Evolutionary conservation across 2,888 invertebrate species (phyloP), one percentile per base, ranked within the genome.

Genomic region (Ernsta delagoae): DNA sequence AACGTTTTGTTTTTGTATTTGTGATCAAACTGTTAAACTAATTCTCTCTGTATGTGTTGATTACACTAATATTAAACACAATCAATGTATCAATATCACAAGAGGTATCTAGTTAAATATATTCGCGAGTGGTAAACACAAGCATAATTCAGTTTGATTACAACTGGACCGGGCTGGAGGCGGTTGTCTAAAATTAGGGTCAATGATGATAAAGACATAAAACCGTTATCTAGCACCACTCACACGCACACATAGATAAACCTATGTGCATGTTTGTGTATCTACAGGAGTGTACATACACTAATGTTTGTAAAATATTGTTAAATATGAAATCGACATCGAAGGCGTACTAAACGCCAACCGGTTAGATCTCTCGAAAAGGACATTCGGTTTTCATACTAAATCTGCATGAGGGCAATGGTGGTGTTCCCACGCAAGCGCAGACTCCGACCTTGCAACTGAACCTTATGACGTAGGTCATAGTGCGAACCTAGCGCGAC

Each of bases 121-220:
- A 41, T 41, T 53, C 16, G 36, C 34, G 12, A 48, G 12, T 45
- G 12, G 57, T 69, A 69, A 63, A 69, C 57, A 68, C 41, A 16
- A 63, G 11, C 50, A 43, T 69, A 69, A 50, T 57, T 68, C 61
- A 62, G 39, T 68, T 48, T 56, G 57, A 62, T 62, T 50, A 53
- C 50, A 39, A 59, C 31, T 48, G 48, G 68, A 59, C 60, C 63
- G 68, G 56, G 60, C 70, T 61, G 9, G 69, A 59, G 70, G 70
- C 65, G 63, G 61, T 61, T 69, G 65, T 62, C 70, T 62, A 65
- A 89, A 90, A 90, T 90, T 90, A 89, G 80, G 89, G 89, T 89
- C 90, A 90, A 89, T 88, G 88, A 86, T 88, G 85, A 87, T 85
- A 85, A 83, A 81, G 79, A 81, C 75, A 78, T 84, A 84, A 85